Evolutionary conservation across 1,140 invertebrate genomes (phyloP).

Genomic region (Galleria mellonella): DNA sequence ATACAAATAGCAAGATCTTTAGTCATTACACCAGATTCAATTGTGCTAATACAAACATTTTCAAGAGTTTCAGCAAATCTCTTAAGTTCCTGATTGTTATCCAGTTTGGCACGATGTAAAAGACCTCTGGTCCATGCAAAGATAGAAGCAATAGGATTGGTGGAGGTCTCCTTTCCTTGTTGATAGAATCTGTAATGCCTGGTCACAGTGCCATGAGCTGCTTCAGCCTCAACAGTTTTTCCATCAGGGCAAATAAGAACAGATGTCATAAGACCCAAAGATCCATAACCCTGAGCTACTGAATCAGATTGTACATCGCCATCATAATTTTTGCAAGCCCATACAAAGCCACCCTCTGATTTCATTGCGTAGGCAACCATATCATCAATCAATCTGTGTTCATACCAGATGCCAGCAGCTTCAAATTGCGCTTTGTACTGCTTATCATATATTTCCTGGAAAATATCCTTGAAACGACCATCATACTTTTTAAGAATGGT

Average conservation of each 20-base stretch:
- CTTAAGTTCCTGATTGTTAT: constrained; percentile 85
- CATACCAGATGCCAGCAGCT: constrained; percentile 93
- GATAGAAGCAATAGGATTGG: constrained; percentile 98
- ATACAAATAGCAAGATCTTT: constrained; percentile 99
- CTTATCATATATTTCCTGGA: constrained; percentile 96
- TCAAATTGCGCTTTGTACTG: constrained; percentile 93
- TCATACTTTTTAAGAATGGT: constrained; percentile 99
- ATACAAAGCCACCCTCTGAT: constrained; percentile 98
- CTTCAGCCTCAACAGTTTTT: constrained; percentile 97
- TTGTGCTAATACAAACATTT: constrained; percentile 93
- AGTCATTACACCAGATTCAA: constrained; percentile 97
- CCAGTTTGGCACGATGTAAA: constrained; percentile 93
- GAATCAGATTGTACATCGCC: constrained; percentile 99
- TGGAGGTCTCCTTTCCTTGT: constrained; percentile 97
- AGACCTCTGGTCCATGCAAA: constrained; percentile 98
- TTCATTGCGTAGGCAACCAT: constrained; percentile 99
- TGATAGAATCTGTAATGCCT: constrained; percentile 96
- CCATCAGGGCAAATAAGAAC: constrained; percentile 96
- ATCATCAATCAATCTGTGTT: constrained; percentile 98
- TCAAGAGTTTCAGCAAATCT: constrained; percentile 91
- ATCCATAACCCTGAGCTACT: constrained; percentile 95
- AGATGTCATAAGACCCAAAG: constrained; percentile 96
- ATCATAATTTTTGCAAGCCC: constrained; percentile 99
- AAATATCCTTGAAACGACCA: constrained; percentile 99
- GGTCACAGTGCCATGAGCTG: constrained; percentile 98